phyloP scores from a whole-genome alignment of 1,140 invertebrate genomes.

The Ceratina japonica region DNA sequence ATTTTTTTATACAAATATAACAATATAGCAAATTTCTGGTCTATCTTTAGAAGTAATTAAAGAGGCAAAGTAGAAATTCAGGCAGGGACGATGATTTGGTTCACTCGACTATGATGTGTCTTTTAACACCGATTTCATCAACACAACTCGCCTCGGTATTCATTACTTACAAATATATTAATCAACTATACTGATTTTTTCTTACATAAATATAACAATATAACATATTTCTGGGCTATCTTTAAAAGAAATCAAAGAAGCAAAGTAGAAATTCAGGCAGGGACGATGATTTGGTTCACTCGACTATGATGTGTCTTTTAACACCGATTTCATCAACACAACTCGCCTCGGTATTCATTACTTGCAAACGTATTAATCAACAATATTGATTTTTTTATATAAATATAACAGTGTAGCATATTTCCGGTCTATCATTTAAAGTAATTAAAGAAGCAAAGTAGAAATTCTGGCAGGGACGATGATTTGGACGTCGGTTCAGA shows the following conservation, averaged over 20 bases:
- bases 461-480: not conserved
- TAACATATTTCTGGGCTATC: too few species aligned
- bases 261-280: not conserved
- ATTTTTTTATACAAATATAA: too few species aligned
- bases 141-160: not conserved
- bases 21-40: too few species aligned
- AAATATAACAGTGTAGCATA: too few species aligned
- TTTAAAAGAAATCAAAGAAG: slow-evolving; percentile 14
- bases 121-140: not conserved
- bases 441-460: not conserved
- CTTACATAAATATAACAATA: too few species aligned
- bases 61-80: not conserved
- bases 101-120: slow-evolving; percentile 3
- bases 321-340: not conserved
- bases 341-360: too few species aligned
- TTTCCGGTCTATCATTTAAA: slow-evolving; percentile 8
- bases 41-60: slow-evolving; percentile 30
- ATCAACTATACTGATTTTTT: too few species aligned
- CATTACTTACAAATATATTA: too few species aligned
- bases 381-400: too few species aligned
- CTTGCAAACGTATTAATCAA: too few species aligned
- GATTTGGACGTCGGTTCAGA: not conserved
- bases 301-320: slow-evolving; percentile 15
- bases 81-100: not conserved
- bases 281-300: not conserved